Conservation (phyloP, 2,888 invertebrate species). For the Fissipunctia ypsillon region DNA sequence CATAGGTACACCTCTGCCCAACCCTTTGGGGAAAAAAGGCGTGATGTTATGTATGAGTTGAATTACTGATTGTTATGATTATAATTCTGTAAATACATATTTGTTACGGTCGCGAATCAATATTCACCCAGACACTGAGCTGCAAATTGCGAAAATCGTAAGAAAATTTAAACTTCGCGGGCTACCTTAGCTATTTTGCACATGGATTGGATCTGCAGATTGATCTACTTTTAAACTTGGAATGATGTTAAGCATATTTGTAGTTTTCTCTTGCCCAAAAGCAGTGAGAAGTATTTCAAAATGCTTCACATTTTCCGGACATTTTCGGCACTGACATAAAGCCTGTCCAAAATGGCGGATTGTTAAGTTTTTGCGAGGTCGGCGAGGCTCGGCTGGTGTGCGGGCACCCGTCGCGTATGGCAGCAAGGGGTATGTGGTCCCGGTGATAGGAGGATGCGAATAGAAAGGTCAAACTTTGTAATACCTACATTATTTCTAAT, state of each 20-base stretch:
- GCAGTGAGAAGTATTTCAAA: background rate
- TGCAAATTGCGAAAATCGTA: too few species aligned
- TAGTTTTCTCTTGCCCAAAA: background rate
- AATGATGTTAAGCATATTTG: background rate
- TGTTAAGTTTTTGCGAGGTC: constrained; percentile 46
- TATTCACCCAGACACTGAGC: too few species aligned
- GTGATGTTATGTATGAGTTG: too few species aligned
- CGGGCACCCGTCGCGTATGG: constrained; percentile 30
- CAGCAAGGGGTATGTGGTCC: constrained; percentile 7
- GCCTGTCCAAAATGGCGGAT: constrained; percentile 26
- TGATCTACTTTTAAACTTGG: background rate
- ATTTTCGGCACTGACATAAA: constrained; percentile 36
- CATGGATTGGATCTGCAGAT: background rate
- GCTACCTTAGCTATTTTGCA: too few species aligned
- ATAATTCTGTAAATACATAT: too few species aligned
- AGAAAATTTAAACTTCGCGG: too few species aligned
- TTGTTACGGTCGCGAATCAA: too few species aligned
- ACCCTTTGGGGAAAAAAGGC: too few species aligned
- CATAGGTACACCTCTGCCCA: too few species aligned
- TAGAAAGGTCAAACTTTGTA: background rate
- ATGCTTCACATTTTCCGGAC: constrained; percentile 6
- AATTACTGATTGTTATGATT: too few species aligned
- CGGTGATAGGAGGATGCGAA: background rate
- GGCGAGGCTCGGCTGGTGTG: constrained; percentile 10
- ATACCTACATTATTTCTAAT: background rate